Conservation (phyloP, 2,888 invertebrate species). For the Dysmachus trigonus region DNA sequence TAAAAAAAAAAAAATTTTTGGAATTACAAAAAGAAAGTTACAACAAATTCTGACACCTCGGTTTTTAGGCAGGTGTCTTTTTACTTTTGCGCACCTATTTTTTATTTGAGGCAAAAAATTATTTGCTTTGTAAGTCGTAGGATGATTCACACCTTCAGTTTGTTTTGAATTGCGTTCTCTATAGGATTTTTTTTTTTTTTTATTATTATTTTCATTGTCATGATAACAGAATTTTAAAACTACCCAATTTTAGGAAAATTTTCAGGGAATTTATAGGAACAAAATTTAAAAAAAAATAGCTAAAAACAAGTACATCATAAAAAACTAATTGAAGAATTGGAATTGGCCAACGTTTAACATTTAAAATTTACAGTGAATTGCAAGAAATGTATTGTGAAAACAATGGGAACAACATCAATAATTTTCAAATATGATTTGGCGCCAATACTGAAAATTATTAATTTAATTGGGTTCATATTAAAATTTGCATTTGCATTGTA, state of each 20-base stretch:
- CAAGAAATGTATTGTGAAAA: no score
- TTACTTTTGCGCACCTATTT: neutral
- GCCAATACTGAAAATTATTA: no score
- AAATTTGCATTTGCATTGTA: no score
- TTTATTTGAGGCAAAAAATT: neutral
- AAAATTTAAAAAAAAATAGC: no score
- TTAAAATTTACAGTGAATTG: no score
- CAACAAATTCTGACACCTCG: neutral
- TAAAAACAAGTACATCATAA: no score
- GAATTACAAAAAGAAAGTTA: neutral
- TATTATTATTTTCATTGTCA: neutral
- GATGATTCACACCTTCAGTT: neutral
- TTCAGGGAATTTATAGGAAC: no score
- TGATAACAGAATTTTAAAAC: neutral
- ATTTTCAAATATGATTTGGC: no score
- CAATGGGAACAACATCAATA: no score
- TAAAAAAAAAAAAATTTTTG: neutral
- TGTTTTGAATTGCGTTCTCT: neutral
- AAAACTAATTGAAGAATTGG: no score
- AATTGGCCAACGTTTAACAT: no score
- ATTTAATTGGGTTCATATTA: no score
- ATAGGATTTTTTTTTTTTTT: neutral
- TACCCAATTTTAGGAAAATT: neutral
- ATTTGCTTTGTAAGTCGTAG: neutral
- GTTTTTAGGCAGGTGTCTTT: neutral